Percentiles rank a stretch among this genome's conserved stretches.
Conservation (phyloP, 1,140 invertebrate genomes). For the Leptoteleia sp. region DNA sequence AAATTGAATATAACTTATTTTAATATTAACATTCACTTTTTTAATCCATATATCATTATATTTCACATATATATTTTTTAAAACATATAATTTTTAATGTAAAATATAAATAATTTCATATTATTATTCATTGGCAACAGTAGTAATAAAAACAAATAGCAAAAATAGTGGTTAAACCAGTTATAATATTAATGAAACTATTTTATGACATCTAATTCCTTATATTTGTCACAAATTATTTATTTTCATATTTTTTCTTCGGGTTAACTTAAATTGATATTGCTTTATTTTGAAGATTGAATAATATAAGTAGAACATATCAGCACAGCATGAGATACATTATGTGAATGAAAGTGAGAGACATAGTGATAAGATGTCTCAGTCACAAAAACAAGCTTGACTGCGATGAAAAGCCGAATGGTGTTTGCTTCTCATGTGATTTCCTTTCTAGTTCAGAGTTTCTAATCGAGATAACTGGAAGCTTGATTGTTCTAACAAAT, state of each 20-base stretch:
- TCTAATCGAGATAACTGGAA: constrained; percentile 17
- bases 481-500: not conserved
- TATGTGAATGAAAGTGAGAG: constrained; percentile 32
- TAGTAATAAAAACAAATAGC: no score
- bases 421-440: constrained; percentile 28
- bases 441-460: constrained; percentile 25
- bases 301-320: constrained; percentile 9
- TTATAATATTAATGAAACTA: no score
- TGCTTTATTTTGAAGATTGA: no score
- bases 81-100: no score
- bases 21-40: not conserved
- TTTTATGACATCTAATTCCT: no score
- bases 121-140: no score
- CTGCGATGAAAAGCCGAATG: constrained; percentile 24
- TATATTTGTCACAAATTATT: no score
- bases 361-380: constrained; percentile 32
- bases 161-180: no score
- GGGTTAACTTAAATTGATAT: no score
- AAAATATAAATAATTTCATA: no score
- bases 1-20: not conserved
- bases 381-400: constrained; percentile 37
- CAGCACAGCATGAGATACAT: constrained; percentile 10
- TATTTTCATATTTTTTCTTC: no score
- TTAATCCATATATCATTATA: constrained; percentile 4
- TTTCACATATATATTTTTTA: no score